These are phyloP conservation scores for Hoplodrina ambigua DNA, from an alignment of 2,888 invertebrate genomes.

Conservation along the genomic window DNA sequence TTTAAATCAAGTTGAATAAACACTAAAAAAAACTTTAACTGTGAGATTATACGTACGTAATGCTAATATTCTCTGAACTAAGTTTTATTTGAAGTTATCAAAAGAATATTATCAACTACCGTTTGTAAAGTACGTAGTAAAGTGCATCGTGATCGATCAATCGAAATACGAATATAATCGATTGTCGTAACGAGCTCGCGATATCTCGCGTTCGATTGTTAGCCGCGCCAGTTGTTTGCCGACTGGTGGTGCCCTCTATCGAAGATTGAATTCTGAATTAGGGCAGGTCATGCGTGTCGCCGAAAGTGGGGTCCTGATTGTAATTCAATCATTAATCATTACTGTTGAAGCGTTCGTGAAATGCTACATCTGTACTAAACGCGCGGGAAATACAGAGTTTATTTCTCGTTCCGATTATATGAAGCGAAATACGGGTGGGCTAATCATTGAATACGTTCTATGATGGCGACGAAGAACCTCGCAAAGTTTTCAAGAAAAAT, in stretches of 20 bases:
- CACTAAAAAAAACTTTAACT: not conserved
- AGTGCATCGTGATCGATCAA: slow-evolving; percentile 32
- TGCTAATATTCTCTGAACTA: too few species aligned
- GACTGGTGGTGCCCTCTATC: slow-evolving; percentile 51
- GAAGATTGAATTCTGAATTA: slow-evolving; percentile 72
- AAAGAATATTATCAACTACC: not conserved
- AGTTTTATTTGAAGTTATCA: not conserved
- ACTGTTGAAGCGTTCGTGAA: slow-evolving; percentile 60
- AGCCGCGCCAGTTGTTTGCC: slow-evolving; percentile 63
- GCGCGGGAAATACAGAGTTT: slow-evolving; percentile 44
- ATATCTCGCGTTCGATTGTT: slow-evolving; percentile 59
- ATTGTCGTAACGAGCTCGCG: slow-evolving; percentile 46
- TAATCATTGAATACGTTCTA: slow-evolving; percentile 24
- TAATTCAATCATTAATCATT: slow-evolving; percentile 68
- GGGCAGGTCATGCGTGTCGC: slow-evolving; percentile 62
- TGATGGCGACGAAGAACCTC: not conserved
- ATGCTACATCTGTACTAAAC: slow-evolving; percentile 59
- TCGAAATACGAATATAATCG: slow-evolving; percentile 55
- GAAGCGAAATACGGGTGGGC: slow-evolving; percentile 17
- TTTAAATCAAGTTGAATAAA: not conserved
- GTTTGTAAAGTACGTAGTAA: not conserved
- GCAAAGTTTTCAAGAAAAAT: slow-evolving; percentile 1
- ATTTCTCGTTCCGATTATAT: slow-evolving; percentile 48
- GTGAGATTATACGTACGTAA: not conserved
- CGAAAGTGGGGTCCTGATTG: slow-evolving; percentile 61